phyloP scores from a whole-genome alignment of 2,797 vertebrate genomes.

The Rhynchonycteris naso region DNA sequence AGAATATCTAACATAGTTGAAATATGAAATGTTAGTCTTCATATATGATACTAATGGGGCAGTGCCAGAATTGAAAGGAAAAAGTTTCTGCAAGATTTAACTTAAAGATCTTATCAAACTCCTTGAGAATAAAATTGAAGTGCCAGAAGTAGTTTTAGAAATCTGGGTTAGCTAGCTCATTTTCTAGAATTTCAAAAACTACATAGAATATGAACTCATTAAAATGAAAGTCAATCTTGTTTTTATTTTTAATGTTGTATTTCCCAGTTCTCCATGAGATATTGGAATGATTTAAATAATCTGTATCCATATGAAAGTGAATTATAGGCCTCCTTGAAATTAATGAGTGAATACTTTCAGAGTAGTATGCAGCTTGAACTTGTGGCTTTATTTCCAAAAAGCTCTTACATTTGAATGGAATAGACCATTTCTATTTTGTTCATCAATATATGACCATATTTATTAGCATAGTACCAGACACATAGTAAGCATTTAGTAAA shows the following conservation, averaged over 20 bases:
- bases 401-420: conserved; percentile 19
- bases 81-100: background rate
- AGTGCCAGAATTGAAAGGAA: background rate
- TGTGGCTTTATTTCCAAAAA: conserved; percentile 29
- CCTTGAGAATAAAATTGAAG: conserved; percentile 52
- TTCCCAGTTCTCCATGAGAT: conserved; percentile 14
- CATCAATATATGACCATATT: background rate
- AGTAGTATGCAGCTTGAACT: conserved; percentile 20
- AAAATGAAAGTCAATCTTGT: conserved; percentile 41
- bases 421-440: conserved; percentile 39
- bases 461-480: background rate
- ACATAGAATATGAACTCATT: background rate
- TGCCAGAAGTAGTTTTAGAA: background rate
- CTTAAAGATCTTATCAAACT: conserved; percentile 47
- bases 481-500: background rate
- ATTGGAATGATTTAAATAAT: background rate
- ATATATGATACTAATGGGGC: background rate
- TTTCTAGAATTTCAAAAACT: conserved; percentile 16
- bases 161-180: background rate
- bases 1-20: background rate
- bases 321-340: conserved; percentile 26
- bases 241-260: conserved; percentile 62
- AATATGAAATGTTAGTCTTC: conserved; percentile 9
- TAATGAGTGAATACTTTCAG: background rate
- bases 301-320: conserved; percentile 26